Percentiles rank a stretch among this genome's conserved stretches.
Evolutionary conservation across 2,797 vertebrate genomes (phyloP).

Genomic region (Poeciliopsis infans): DNA sequence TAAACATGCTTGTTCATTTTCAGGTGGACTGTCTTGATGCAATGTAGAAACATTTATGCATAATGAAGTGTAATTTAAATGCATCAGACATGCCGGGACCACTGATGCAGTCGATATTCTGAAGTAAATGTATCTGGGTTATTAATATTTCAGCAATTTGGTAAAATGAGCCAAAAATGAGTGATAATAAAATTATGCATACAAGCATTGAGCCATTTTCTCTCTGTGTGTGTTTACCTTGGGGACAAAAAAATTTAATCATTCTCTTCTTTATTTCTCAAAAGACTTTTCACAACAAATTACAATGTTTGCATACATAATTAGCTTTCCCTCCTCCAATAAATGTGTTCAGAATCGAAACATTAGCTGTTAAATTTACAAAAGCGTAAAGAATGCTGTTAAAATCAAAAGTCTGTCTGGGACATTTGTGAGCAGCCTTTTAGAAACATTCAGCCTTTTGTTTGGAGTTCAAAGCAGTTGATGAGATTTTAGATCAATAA

Average conservation of each 20-base stretch:
- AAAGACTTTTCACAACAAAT: background rate
- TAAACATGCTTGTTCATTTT: background rate
- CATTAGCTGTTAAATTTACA: background rate
- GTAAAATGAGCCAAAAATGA: slow-evolving; percentile 19
- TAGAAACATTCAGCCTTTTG: background rate
- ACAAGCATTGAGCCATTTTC: slow-evolving; percentile 1
- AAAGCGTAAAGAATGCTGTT: background rate
- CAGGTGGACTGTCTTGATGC: background rate
- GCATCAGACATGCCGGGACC: background rate
- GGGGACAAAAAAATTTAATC: background rate
- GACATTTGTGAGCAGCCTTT: background rate
- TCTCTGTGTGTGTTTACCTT: slow-evolving; percentile 1
- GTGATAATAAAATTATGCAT: slow-evolving; percentile 52
- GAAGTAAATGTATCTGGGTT: slow-evolving; percentile 7
- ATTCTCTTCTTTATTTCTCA: slow-evolving; percentile 26
- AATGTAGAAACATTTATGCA: background rate
- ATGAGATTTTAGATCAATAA: background rate
- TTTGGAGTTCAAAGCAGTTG: background rate
- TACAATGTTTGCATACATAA: background rate
- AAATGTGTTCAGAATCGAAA: background rate
- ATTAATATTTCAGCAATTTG: slow-evolving; percentile 2
- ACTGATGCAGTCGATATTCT: background rate
- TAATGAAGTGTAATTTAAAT: background rate
- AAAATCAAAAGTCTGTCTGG: background rate
- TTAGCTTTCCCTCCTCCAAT: background rate